Evolutionary conservation across 2,888 invertebrate genomes (phyloP), one percentile per base, ranked within the genome.

Genomic region (Euphydryas editha): DNA sequence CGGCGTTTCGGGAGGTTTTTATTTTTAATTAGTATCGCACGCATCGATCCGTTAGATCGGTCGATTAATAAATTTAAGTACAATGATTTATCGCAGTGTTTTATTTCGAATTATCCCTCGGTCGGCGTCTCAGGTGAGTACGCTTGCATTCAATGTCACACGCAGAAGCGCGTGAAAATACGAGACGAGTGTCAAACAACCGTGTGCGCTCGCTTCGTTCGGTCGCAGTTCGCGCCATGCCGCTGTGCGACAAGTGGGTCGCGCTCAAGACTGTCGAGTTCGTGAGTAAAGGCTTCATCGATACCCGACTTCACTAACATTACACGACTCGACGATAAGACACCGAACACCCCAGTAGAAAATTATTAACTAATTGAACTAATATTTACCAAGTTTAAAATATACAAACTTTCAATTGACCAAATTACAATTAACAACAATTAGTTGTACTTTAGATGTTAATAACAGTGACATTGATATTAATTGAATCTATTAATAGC

Each of bases 1-100:
- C 85, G 81, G 80, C 80, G 81, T 86, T 89, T 88, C 87, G 85
- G 83, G 86, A 84, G 83, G 81, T 86, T 90, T 89, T 86, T 68
- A 55, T 59, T 44, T 44, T 47, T 86, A 85, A 72, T 78, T 84
- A 82, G 81, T 88, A 86, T 87, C 87, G 91, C 89, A 90, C 87
- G 90, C 85, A 30, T 30, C 84, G 86, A 84, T 87, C 86, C 85
- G 84, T 86, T 86, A 84, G 84, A 87, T 84, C 85, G 87, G 90
- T 90, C 85, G 85, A 87, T 83, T 84, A 92, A 90, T 92, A 92
- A 92, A 92, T 92, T 92, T 92, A 92, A 92, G 92, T 92, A 89
- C 87, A 92, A 90, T 88, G 82, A 79, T 90, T 87, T 85, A 85
- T 78, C 18, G 60, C 56, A 78, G 80, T 79, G 89, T 92, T 92